Conservation (phyloP, 2,888 invertebrate species). For the Drosophila robusta region DNA sequence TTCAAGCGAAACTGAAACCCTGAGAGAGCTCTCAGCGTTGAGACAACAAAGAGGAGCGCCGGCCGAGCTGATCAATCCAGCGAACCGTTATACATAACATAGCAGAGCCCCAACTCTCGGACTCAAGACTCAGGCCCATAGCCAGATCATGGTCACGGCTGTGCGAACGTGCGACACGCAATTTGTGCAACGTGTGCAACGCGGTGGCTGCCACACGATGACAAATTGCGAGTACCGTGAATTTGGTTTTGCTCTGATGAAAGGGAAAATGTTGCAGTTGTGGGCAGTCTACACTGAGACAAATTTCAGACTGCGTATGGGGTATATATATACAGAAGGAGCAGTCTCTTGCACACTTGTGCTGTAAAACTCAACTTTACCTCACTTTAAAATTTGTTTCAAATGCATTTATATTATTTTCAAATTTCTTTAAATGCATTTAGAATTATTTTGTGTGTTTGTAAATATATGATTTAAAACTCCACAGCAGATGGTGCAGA, state of each 20-base stretch:
- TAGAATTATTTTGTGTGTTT: too few relatives aligned
- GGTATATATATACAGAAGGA: too few relatives aligned
- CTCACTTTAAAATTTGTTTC: too few relatives aligned
- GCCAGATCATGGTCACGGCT: conserved; percentile 45
- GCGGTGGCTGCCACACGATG: conserved; percentile 40
- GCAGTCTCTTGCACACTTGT: too few relatives aligned
- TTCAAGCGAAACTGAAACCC: conserved; percentile 69
- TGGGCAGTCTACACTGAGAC: conserved; percentile 21
- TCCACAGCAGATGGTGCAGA: too few relatives aligned
- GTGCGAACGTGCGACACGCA: conserved; percentile 63
- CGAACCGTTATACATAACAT: conserved; percentile 28
- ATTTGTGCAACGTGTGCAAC: conserved; percentile 17
- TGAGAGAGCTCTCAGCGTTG: conserved; percentile 29
- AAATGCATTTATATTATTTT: too few relatives aligned
- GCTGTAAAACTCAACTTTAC: too few relatives aligned
- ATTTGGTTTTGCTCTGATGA: conserved; percentile 25
- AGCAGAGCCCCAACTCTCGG: conserved; percentile 2
- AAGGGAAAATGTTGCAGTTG: conserved; percentile 48
- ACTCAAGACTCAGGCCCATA: neutral
- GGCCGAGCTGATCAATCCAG: neutral
- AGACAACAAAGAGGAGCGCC: conserved; percentile 50
- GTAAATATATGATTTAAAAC: too few relatives aligned
- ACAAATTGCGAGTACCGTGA: conserved; percentile 45
- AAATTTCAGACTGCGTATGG: neutral
- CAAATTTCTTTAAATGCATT: too few relatives aligned